These are phyloP conservation scores for Hofmannophila pseudospretella DNA, from an alignment of 2,888 invertebrate genomes.

Conservation along the genomic window DNA sequence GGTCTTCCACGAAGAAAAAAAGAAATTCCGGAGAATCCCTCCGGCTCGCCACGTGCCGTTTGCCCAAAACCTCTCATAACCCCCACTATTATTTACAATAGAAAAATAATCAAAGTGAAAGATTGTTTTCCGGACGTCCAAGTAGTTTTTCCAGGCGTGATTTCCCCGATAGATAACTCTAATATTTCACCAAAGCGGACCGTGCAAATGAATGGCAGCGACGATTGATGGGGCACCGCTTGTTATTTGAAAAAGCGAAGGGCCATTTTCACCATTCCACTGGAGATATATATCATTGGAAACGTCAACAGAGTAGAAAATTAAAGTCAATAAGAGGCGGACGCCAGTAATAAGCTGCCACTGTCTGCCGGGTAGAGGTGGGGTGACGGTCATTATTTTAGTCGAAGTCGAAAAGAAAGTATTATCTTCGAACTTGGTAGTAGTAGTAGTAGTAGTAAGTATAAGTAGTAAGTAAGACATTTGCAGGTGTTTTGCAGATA, in stretches of 20 bases:
- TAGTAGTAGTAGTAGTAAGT: too few species aligned
- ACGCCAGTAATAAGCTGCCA: slow-evolving; percentile 54
- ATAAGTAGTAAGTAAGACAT: too few species aligned
- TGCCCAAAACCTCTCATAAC: slow-evolving; percentile 44
- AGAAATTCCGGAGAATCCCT: slow-evolving; percentile 26
- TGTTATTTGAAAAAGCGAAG: slow-evolving; percentile 76
- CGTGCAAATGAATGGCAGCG: slow-evolving; percentile 67
- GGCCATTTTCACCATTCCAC: slow-evolving; percentile 63
- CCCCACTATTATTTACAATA: slow-evolving; percentile 68
- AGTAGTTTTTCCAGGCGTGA: slow-evolving; percentile 67
- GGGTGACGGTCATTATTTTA: slow-evolving; percentile 1
- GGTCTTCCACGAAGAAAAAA: slow-evolving; percentile 4
- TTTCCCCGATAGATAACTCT: slow-evolving; percentile 64
- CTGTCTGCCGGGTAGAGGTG: slow-evolving; percentile 39
- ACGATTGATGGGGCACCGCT: slow-evolving; percentile 67
- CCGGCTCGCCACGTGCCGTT: slow-evolving; percentile 40
- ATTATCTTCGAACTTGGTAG: too few species aligned
- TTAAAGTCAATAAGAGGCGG: slow-evolving; percentile 71
- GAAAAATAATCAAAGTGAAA: slow-evolving; percentile 70
- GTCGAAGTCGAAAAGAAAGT: not conserved
- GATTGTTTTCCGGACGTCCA: slow-evolving; percentile 48
- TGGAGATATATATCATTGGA: slow-evolving; percentile 69
- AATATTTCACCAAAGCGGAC: slow-evolving; percentile 65
- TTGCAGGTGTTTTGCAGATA: too few species aligned
- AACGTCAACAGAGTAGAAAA: slow-evolving; percentile 74